Base-by-base conservation (phyloP, 2,113 vertebrate genomes). In the Crypturellus undulatus region DNA sequence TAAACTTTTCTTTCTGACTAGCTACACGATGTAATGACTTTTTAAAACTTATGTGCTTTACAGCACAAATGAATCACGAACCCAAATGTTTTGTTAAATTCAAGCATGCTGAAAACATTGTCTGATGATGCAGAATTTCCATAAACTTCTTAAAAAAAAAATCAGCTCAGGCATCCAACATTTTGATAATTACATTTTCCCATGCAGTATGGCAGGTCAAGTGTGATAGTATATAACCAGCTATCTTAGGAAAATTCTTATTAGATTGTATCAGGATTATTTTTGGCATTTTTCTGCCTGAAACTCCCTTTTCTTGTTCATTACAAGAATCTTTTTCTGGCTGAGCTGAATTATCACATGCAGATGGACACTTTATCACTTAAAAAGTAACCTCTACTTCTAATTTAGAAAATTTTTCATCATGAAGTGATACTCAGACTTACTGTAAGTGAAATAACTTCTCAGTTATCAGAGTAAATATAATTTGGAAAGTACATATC, bases 211-310 rank as follows among this genome's bases (percentile, higher is more conserved):
- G 45, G 45, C 59, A 78, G 80, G 12, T 26, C 0, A 3, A 72
- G 28, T 71, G 69, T 79, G 84, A 85, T 93, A 83, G 54, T 90
- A 73, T 83, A 49, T 76, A 89, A 60, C 32, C n/a, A 79, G 64
- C 69, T 83, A 14, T 88, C n/a, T 51, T 80, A 70, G 70, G 85
- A 76, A 93, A 91, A 92, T 96, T 82, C 70, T 95, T 80, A 52
- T 71, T 68, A 87, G 63, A 88, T 88, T 58, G n/a, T 85, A 90
- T 96, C 92, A 90, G 69, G 63, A 84, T 95, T 96, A 63, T 89
- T 97, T 94, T 97, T 97, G 93, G 89, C 85, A 40, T 91, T 92
- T 85, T 13, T 85, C 67, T 94, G 81, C 62, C 42, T 70, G 58
- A 94, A 93, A 84, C 83, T 91, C 83, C 36, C 54, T 90, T 91